Evolutionary conservation across 2,888 invertebrate species (phyloP).

Genomic region (Cataglyphis cursor): DNA sequence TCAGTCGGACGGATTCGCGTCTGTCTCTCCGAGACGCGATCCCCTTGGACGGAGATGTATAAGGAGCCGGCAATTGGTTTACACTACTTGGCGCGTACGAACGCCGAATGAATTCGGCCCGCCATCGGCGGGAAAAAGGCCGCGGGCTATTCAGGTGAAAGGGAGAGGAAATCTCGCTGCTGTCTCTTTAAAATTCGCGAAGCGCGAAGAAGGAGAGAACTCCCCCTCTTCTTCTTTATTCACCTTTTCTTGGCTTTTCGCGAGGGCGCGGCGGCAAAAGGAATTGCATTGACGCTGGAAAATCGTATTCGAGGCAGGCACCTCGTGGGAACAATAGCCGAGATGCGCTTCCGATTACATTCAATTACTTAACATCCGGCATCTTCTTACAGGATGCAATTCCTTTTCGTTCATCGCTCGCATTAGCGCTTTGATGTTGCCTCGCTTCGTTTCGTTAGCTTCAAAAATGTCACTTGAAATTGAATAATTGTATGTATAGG

Average conservation of each 20-base stretch:
- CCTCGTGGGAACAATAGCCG: neutral
- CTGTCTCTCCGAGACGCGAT: conserved; percentile 50
- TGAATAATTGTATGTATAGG: neutral
- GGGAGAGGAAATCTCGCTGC: neutral
- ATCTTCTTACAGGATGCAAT: neutral
- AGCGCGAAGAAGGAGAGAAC: conserved; percentile 31
- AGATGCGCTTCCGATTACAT: conserved; percentile 74
- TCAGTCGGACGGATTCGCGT: conserved; percentile 62
- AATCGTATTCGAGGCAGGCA: conserved; percentile 37
- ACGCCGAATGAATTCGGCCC: conserved; percentile 49
- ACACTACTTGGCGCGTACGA: conserved; percentile 52
- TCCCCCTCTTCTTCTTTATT: conserved; percentile 22
- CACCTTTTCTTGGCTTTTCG: neutral
- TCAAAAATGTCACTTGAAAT: neutral
- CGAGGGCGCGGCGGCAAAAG: conserved; percentile 10
- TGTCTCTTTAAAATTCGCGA: conserved; percentile 65
- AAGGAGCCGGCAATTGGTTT: conserved; percentile 70
- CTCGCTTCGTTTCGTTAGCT: neutral
- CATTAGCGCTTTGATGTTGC: neutral
- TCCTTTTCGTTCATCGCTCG: neutral
- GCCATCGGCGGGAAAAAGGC: conserved; percentile 21
- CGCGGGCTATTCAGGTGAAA: neutral
- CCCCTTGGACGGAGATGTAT: conserved; percentile 53
- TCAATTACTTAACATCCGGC: conserved; percentile 79
- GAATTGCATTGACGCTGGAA: conserved; percentile 58